These are phyloP conservation scores for Acanthococcus lagerstroemiae DNA, from an alignment of 2,888 invertebrate species.

Conservation along the genomic window DNA sequence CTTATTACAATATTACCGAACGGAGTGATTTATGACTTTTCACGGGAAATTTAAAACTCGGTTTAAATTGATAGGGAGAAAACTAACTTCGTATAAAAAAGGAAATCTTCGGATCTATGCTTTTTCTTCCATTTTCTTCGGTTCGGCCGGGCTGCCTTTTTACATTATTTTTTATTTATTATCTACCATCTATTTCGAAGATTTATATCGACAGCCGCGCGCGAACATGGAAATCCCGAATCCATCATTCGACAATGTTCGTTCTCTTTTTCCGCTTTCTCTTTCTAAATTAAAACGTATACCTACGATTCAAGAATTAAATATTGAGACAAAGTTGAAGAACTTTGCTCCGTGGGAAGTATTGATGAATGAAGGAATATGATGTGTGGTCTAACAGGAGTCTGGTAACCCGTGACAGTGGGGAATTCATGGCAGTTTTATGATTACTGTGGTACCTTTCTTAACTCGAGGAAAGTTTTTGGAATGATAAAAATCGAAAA, in stretches of 20 bases:
- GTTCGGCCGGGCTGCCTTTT: not conserved
- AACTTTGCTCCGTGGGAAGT: too few relatives aligned
- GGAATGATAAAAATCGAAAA: too few relatives aligned
- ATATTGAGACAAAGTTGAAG: too few relatives aligned
- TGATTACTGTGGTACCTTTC: too few relatives aligned
- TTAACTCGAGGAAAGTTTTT: too few relatives aligned
- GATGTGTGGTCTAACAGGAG: too few relatives aligned
- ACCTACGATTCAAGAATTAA: too few relatives aligned
- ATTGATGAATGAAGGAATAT: too few relatives aligned
- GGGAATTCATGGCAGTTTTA: too few relatives aligned
- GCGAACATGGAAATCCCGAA: constrained; percentile 18
- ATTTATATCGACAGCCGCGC: constrained; percentile 24
- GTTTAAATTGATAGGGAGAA: constrained; percentile 21
- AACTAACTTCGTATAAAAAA: constrained; percentile 2
- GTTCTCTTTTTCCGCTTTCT: not conserved
- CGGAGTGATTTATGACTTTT: constrained; percentile 16
- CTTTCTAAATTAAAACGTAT: not conserved
- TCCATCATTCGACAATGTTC: not conserved
- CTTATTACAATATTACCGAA: constrained; percentile 25
- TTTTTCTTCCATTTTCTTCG: not conserved
- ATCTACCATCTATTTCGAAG: constrained; percentile 23
- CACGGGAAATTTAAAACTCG: constrained; percentile 26
- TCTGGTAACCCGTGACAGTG: too few relatives aligned
- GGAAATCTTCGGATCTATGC: constrained; percentile 16
- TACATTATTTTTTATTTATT: constrained; percentile 16